These are phyloP conservation scores for Seladonia tumulorum DNA, from an alignment of 2,888 invertebrate species.

Conservation along the genomic window DNA sequence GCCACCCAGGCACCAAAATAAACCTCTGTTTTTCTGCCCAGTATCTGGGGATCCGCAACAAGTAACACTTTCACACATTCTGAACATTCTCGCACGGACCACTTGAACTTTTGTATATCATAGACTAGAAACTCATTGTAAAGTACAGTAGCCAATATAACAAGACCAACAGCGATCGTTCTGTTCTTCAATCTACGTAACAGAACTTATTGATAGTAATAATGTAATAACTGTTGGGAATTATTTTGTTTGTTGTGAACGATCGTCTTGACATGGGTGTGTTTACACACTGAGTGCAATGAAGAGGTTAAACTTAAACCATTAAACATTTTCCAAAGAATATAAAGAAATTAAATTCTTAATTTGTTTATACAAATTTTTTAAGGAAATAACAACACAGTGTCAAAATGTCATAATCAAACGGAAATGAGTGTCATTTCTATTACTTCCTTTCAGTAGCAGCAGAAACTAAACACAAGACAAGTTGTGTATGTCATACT, in stretches of 20 bases:
- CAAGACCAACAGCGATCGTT: constrained; percentile 46
- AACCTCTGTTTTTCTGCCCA: constrained; percentile 91
- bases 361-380: background rate
- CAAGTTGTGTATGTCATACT: background rate
- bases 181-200: constrained; percentile 64
- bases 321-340: background rate
- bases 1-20: constrained; percentile 89
- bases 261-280: background rate
- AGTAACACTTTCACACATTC: constrained; percentile 89
- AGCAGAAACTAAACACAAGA: constrained; percentile 8
- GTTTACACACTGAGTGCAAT: background rate
- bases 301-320: background rate
- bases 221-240: background rate
- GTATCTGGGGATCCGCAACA: constrained; percentile 96
- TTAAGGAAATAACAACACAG: background rate
- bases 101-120: constrained; percentile 85
- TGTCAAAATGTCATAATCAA: background rate
- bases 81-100: constrained; percentile 83
- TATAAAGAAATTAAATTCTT: background rate
- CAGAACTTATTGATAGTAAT: constrained; percentile 22
- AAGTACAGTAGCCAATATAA: constrained; percentile 75
- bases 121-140: constrained; percentile 87
- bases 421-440: background rate
- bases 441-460: background rate
- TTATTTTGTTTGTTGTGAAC: background rate